Evolutionary conservation across 2,888 invertebrate genomes (phyloP).

Genomic region (Alviniconcha strummeri): DNA sequence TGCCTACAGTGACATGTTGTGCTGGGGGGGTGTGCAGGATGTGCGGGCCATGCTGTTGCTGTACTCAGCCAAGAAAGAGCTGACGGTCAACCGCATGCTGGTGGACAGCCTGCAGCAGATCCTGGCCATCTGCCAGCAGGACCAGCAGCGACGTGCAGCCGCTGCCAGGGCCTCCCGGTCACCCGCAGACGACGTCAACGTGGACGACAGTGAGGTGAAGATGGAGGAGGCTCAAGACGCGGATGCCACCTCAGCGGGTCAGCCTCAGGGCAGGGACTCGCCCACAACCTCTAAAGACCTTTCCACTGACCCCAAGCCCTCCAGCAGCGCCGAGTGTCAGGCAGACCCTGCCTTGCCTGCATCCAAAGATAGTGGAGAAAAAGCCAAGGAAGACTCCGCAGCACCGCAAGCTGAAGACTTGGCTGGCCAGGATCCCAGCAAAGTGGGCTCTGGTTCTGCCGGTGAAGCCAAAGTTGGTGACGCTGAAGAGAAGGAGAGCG

Average conservation of each 20-base stretch:
- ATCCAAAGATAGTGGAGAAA: too few relatives aligned
- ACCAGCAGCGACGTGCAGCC: slow-evolving; percentile 58
- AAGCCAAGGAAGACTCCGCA: too few relatives aligned
- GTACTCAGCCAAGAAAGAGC: slow-evolving; percentile 67
- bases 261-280: too few relatives aligned
- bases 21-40: slow-evolving; percentile 54
- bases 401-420: too few relatives aligned
- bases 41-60: slow-evolving; percentile 69
- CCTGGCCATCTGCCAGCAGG: slow-evolving; percentile 58
- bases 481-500: neutral
- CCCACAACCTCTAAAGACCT: too few relatives aligned
- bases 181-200: slow-evolving; percentile 30
- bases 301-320: too few relatives aligned
- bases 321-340: too few relatives aligned
- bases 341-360: too few relatives aligned
- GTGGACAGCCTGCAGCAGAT: slow-evolving; percentile 65
- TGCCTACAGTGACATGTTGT: too few relatives aligned
- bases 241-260: neutral
- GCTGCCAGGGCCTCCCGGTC: slow-evolving; percentile 41
- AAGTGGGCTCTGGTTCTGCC: neutral
- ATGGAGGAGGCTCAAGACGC: slow-evolving; percentile 35
- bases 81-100: slow-evolving; percentile 61
- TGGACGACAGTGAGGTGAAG: slow-evolving; percentile 36
- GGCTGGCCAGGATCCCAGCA: neutral
- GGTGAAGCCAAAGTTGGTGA: too few relatives aligned